Percentiles rank a stretch among this genome's conserved stretches.
Evolutionary conservation across 1,140 invertebrate genomes (phyloP).

Genomic region (Tachypleus tridentatus): DNA sequence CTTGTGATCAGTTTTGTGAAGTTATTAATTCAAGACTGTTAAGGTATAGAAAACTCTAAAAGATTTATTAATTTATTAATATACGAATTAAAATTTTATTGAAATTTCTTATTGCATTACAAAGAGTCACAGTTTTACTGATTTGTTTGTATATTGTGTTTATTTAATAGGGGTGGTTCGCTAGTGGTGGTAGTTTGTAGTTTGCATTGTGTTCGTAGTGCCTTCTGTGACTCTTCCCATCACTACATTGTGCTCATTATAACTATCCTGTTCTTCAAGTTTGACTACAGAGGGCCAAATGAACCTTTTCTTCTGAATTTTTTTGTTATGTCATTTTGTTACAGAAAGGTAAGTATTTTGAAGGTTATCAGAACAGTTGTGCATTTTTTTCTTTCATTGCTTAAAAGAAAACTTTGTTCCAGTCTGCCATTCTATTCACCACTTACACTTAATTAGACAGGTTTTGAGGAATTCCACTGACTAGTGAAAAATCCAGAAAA

Average conservation of each 20-base stretch:
- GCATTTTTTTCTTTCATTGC: too few relatives aligned
- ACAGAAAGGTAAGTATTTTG: conserved; percentile 33
- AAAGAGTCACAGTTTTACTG: background rate
- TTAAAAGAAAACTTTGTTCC: too few relatives aligned
- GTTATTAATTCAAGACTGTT: too few relatives aligned
- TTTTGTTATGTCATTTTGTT: conserved; percentile 70
- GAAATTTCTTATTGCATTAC: background rate
- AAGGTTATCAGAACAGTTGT: too few relatives aligned
- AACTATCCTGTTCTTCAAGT: conserved; percentile 74
- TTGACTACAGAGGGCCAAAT: conserved; percentile 55
- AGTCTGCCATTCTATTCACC: too few relatives aligned
- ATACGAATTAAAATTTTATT: background rate
- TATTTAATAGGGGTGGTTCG: conserved; percentile 48
- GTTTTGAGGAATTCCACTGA: too few relatives aligned
- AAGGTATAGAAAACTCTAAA: too few relatives aligned
- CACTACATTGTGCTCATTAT: conserved; percentile 90
- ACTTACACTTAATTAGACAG: too few relatives aligned
- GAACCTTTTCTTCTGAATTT: conserved; percentile 88
- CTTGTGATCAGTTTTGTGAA: too few relatives aligned
- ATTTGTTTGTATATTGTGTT: conserved; percentile 1
- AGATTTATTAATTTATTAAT: background rate
- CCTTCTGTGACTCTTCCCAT: conserved; percentile 81
- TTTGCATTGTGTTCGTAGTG: conserved; percentile 74
- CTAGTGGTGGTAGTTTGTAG: conserved; percentile 77
- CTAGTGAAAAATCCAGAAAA: too few relatives aligned